A percentile compares a stretch with the other conserved stretches of the same genome.
Evolutionary conservation across 1,140 invertebrate species (phyloP).

Genomic region (Goniozus legneri): DNA sequence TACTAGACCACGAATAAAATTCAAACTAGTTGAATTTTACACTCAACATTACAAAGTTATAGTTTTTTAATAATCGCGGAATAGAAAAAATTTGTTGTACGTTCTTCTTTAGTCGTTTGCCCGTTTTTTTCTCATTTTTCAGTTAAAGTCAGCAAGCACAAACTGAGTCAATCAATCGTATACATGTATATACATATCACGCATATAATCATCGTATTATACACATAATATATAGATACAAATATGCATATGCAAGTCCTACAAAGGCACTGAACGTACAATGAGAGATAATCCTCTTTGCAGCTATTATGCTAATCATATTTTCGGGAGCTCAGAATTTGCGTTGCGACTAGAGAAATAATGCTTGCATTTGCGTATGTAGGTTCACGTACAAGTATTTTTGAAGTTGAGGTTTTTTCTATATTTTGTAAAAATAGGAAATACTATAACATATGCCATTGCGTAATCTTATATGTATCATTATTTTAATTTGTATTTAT

Average conservation of each 20-base stretch:
- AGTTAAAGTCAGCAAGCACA: slow-evolving; percentile 11
- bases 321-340: too few relatives aligned
- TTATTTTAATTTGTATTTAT: too few relatives aligned
- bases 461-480: not conserved
- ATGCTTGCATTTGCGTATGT: too few relatives aligned
- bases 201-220: too few relatives aligned
- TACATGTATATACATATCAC: slow-evolving; percentile 15
- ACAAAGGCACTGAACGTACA: slow-evolving; percentile 36
- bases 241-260: too few relatives aligned
- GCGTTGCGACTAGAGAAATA: too few relatives aligned
- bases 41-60: slow-evolving; percentile 18
- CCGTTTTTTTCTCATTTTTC: not conserved
- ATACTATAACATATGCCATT: not conserved
- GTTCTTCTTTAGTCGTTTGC: slow-evolving; percentile 4
- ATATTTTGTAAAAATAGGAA: not conserved
- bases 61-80: slow-evolving; percentile 5
- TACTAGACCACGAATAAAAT: not conserved
- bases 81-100: slow-evolving; percentile 7
- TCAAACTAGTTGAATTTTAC: slow-evolving; percentile 14
- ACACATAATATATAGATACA: too few relatives aligned
- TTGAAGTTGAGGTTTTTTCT: not conserved
- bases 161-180: slow-evolving; percentile 11
- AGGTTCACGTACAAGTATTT: too few relatives aligned
- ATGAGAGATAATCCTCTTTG: slow-evolving; percentile 4
- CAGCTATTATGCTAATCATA: slow-evolving; percentile 6